phyloP scores from a whole-genome alignment of 2,113 vertebrate genomes.

The Chaenocephalus aceratus region DNA sequence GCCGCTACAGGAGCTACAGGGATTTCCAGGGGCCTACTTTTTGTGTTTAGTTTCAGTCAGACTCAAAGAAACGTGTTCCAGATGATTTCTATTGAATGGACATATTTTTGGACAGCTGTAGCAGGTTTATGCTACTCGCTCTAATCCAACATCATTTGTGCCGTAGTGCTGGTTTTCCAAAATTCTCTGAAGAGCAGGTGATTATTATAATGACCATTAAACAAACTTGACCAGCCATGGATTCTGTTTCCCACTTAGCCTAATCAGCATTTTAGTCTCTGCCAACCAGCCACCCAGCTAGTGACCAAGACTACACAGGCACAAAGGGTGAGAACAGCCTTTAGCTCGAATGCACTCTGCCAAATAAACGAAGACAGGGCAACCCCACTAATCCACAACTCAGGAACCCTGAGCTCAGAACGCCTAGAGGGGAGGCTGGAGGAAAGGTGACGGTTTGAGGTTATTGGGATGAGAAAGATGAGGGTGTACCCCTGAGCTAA shows the following conservation, averaged over 20 bases:
- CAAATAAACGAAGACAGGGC: conserved; percentile 25
- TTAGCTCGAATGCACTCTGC: conserved; percentile 41
- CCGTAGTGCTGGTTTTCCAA: neutral
- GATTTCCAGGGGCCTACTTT: conserved; percentile 53
- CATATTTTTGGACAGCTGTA: conserved; percentile 2
- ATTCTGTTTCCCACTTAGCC: neutral
- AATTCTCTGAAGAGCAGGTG: neutral
- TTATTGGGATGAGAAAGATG: conserved; percentile 34
- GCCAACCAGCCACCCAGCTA: neutral
- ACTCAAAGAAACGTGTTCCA: conserved; percentile 18
- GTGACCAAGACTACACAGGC: neutral
- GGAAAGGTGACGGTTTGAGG: conserved; percentile 47
- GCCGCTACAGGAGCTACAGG: neutral
- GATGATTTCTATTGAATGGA: conserved; percentile 3
- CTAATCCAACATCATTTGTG: neutral
- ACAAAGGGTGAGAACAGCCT: conserved; percentile 32
- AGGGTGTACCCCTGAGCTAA: conserved; percentile 38
- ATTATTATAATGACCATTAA: neutral
- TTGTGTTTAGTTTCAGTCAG: neutral
- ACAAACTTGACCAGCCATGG: neutral
- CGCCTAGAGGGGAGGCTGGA: conserved; percentile 28
- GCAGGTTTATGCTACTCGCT: neutral
- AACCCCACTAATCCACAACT: conserved; percentile 12
- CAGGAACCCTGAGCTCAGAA: conserved; percentile 12
- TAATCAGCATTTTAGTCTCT: neutral